phyloP scores from a whole-genome alignment of 2,113 vertebrate genomes.

The Sebastes schlegelii region DNA sequence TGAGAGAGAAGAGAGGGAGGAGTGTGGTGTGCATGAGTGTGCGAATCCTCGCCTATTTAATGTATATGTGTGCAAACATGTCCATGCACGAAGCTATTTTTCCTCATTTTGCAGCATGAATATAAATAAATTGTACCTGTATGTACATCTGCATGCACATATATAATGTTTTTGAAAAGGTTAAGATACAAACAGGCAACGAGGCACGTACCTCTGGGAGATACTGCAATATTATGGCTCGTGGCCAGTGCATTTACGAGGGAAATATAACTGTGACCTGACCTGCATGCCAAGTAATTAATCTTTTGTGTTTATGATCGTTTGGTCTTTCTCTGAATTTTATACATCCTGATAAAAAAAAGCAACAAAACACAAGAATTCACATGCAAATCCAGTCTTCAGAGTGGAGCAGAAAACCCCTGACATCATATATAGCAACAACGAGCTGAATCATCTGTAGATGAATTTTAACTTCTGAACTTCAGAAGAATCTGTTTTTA shows the following conservation, averaged over 20 bases:
- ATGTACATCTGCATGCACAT: neutral
- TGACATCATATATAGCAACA: conserved; percentile 32
- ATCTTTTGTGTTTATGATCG: conserved; percentile 2
- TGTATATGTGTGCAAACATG: neutral
- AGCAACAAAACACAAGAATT: conserved; percentile 1
- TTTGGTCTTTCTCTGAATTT: neutral
- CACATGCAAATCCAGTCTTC: conserved; percentile 12
- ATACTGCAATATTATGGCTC: neutral
- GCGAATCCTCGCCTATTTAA: neutral
- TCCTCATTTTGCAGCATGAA: conserved; percentile 1
- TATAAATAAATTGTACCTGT: neutral
- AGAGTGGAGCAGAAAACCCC: conserved; percentile 6
- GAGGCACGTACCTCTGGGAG: neutral
- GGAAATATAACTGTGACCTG: neutral
- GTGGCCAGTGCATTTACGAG: neutral
- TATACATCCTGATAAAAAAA: conserved; percentile 1
- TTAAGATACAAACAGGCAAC: neutral
- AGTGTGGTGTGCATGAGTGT: neutral
- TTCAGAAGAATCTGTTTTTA: conserved; percentile 34
- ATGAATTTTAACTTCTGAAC: conserved; percentile 45
- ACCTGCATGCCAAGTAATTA: conserved; percentile 23
- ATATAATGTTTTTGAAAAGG: neutral
- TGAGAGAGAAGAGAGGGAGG: neutral
- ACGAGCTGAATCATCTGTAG: conserved; percentile 31
- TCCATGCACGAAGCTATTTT: neutral